Evolutionary conservation across 2,797 vertebrate genomes (phyloP).

Genomic region (Sebastes hopkinsi): DNA sequence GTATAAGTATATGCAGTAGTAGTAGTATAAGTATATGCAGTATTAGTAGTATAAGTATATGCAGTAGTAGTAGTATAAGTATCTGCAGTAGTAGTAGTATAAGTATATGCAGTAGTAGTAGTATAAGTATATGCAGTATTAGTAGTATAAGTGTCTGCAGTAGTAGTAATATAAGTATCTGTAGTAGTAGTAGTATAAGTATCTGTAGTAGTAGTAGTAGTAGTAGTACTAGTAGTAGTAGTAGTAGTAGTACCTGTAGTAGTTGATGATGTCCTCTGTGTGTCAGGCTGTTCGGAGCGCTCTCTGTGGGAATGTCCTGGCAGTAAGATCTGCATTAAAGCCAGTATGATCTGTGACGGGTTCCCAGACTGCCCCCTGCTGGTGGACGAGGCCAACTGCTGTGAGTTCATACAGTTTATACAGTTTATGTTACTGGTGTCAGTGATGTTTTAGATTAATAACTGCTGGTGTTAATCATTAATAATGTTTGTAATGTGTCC

Average conservation of each 20-base stretch:
- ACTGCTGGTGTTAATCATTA: not conserved
- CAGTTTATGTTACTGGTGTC: too few relatives aligned
- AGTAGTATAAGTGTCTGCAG: too few relatives aligned
- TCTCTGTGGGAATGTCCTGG: constrained; percentile 93
- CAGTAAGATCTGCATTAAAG: constrained; percentile 88
- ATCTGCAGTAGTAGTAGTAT: not conserved
- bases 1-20: too few relatives aligned
- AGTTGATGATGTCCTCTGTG: not conserved
- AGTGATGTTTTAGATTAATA: not conserved
- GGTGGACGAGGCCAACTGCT: constrained; percentile 93
- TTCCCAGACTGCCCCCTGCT: constrained; percentile 93
- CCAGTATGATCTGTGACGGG: constrained; percentile 92
- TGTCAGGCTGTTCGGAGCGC: constrained; percentile 89
- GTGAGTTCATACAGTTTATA: constrained; percentile 73
- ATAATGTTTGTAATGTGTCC: not conserved
- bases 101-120: too few relatives aligned
- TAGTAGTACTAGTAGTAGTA: too few relatives aligned
- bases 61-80: too few relatives aligned
- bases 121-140: too few relatives aligned
- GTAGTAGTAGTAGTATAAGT: too few relatives aligned
- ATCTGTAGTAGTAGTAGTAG: too few relatives aligned
- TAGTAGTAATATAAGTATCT: too few relatives aligned
- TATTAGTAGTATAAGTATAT: not conserved
- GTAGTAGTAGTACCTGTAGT: not conserved
- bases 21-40: not conserved